Evolutionary conservation across 2,888 invertebrate genomes (phyloP).

Genomic region (Drosophila greeni): DNA sequence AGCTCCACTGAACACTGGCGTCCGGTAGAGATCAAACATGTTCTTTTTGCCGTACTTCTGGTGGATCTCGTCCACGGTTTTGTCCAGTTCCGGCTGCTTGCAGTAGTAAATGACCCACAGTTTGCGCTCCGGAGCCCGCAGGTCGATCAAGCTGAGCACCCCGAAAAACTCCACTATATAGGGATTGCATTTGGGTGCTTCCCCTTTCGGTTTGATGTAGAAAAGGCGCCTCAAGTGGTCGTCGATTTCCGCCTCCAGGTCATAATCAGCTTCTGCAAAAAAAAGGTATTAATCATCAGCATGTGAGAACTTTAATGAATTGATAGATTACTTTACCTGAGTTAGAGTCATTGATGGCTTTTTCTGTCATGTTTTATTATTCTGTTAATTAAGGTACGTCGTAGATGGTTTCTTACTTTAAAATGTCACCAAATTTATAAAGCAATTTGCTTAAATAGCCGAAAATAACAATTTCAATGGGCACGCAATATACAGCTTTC

Average conservation of each 20-base stretch:
- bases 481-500: slow-evolving; percentile 13
- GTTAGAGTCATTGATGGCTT: background rate
- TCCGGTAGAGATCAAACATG: slow-evolving; percentile 57
- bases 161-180: slow-evolving; percentile 53
- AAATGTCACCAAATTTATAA: background rate
- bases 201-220: slow-evolving; percentile 10
- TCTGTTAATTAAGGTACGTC: background rate
- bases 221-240: slow-evolving; percentile 42
- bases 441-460: slow-evolving; percentile 8
- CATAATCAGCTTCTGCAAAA: slow-evolving; percentile 20
- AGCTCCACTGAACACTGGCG: slow-evolving; percentile 52
- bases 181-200: slow-evolving; percentile 28
- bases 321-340: background rate
- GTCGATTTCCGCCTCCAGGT: slow-evolving; percentile 51
- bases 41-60: slow-evolving; percentile 64
- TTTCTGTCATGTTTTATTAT: slow-evolving; percentile 10
- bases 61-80: slow-evolving; percentile 50
- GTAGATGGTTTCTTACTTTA: background rate
- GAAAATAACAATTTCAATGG: slow-evolving; percentile 18
- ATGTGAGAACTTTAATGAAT: background rate
- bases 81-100: slow-evolving; percentile 53
- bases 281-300: slow-evolving; percentile 1
- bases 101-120: slow-evolving; percentile 59
- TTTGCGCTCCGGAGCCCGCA: slow-evolving; percentile 52
- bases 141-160: slow-evolving; percentile 49